Percentiles rank a stretch among this genome's conserved stretches.
Evolutionary conservation across 2,888 invertebrate species (phyloP).

Genomic region (Drosophila austrosaltans): DNA sequence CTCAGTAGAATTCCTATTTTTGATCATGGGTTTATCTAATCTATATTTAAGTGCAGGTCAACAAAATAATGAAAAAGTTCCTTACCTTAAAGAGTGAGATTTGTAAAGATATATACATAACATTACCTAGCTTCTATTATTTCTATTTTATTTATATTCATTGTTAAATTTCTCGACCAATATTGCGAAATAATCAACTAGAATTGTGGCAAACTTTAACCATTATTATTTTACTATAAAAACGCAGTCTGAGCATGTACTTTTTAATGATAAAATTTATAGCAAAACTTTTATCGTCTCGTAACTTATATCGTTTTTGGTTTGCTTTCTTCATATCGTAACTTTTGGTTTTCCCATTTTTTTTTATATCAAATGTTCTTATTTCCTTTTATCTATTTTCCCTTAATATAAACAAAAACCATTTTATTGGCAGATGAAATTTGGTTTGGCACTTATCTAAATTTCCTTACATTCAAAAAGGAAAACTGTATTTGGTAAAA

Average conservation of each 20-base stretch:
- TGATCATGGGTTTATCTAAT: neutral
- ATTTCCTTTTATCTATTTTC: neutral
- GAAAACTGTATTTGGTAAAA: no score
- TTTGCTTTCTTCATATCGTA: neutral
- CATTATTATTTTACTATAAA: neutral
- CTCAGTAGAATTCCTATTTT: neutral
- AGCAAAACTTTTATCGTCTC: neutral
- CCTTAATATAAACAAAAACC: neutral
- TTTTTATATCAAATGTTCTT: no score
- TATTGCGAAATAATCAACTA: no score
- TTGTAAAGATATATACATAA: no score
- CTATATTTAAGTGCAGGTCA: neutral
- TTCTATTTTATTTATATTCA: no score
- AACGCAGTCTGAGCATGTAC: no score
- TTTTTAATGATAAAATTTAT: neutral
- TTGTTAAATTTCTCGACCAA: no score
- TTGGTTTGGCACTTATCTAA: conserved; percentile 1
- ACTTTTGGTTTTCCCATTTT: neutral
- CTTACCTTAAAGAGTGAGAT: no score
- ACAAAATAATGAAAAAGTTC: no score
- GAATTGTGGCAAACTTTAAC: neutral
- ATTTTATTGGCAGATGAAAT: no score
- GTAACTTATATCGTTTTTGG: neutral
- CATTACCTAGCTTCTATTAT: no score
- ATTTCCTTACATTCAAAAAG: no score